These are phyloP conservation scores for Tuta absoluta DNA, from an alignment of 2,888 invertebrate genomes.

Conservation along the genomic window DNA sequence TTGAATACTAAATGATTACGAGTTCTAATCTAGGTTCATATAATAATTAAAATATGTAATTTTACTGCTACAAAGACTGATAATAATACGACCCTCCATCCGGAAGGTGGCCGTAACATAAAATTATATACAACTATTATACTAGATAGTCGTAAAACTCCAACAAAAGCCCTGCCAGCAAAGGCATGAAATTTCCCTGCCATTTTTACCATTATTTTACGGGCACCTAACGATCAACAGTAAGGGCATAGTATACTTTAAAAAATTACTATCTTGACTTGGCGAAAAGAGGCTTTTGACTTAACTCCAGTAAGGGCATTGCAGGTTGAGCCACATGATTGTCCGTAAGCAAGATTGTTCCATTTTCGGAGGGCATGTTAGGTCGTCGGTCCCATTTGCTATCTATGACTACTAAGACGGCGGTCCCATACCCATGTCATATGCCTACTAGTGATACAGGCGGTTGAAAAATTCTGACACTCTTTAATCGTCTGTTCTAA, in stretches of 20 bases:
- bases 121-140: slow-evolving; percentile 3
- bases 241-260: neutral
- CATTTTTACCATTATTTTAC: slow-evolving; percentile 23
- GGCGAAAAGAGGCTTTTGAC: neutral
- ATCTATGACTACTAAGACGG: too few species aligned
- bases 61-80: slow-evolving; percentile 9
- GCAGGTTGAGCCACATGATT: too few species aligned
- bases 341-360: too few species aligned
- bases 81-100: slow-evolving; percentile 14
- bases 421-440: too few species aligned
- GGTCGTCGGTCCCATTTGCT: too few species aligned
- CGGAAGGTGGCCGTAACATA: slow-evolving; percentile 13
- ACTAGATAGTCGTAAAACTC: slow-evolving; percentile 17
- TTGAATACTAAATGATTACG: too few species aligned
- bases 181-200: slow-evolving; percentile 21
- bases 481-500: too few species aligned
- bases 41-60: neutral
- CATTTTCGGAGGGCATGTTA: too few species aligned
- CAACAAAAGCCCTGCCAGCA: slow-evolving; percentile 10
- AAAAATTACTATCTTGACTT: neutral
- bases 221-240: slow-evolving; percentile 20
- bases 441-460: too few species aligned
- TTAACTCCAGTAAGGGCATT: neutral
- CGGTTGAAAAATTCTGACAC: too few species aligned
- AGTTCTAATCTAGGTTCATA: neutral